Evolutionary conservation across 2,113 vertebrate species (phyloP).

Genomic region (Protobothrops flavoviridis): DNA sequence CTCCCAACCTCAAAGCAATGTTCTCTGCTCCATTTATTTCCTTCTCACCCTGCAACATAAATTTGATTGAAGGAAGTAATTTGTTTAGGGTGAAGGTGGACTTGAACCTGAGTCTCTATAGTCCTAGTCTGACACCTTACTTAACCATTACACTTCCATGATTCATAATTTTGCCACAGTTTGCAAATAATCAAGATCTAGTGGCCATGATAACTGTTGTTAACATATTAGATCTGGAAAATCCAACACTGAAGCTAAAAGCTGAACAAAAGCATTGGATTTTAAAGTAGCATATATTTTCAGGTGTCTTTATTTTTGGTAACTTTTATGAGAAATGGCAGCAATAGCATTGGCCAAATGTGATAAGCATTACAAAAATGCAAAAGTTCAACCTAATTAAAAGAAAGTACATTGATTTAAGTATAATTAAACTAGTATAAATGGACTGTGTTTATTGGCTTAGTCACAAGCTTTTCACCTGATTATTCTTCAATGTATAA

Average conservation of each 20-base stretch:
- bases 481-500: not conserved
- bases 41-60: not conserved
- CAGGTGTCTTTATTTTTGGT: not conserved
- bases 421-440: not conserved
- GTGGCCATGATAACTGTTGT: not conserved
- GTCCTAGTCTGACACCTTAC: not conserved
- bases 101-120: not conserved
- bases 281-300: not conserved
- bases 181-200: not conserved
- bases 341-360: not conserved
- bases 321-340: not conserved
- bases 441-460: not conserved
- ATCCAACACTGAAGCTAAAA: not conserved
- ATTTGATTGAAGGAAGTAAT: not conserved
- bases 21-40: not conserved
- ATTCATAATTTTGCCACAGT: not conserved
- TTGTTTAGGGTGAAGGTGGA: not conserved
- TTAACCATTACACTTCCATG: not conserved
- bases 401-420: not conserved
- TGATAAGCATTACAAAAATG: not conserved
- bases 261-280: not conserved
- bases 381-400: not conserved
- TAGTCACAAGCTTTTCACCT: not conserved
- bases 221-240: not conserved
- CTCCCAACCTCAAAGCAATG: not conserved